Conservation (phyloP, 1,140 invertebrate genomes). For the Dreissena polymorpha region DNA sequence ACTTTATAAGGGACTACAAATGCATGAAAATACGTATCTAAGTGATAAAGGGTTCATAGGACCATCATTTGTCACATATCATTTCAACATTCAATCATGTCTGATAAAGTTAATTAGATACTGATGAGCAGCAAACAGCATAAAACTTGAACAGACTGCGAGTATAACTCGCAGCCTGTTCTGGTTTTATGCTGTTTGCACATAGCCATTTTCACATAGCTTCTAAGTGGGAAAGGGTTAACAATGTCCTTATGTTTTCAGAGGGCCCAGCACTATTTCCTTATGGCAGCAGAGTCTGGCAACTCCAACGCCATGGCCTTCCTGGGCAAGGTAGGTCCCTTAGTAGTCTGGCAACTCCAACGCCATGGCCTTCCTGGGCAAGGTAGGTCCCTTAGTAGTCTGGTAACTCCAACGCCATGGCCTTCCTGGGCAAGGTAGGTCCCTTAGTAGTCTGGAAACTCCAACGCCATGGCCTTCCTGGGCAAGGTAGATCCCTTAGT, state of each 20-base stretch:
- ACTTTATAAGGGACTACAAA: no score
- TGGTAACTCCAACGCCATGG: constrained; percentile 96
- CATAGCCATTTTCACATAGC: no score
- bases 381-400: constrained; percentile 86
- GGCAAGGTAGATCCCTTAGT: constrained; percentile 87
- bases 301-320: constrained; percentile 98
- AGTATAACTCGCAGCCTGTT: no score
- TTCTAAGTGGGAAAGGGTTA: no score
- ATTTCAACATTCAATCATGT: no score
- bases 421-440: constrained; percentile 96
- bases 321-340: constrained; percentile 91
- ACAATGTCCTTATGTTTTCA: constrained; percentile 60
- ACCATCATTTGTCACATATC: no score
- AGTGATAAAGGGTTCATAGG: no score
- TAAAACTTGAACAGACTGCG: no score
- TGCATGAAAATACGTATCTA: no score
- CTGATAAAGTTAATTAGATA: no score
- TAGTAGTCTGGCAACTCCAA: constrained; percentile 93
- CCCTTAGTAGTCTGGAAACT: constrained; percentile 89
- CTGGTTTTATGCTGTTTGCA: no score
- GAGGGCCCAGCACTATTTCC: constrained; percentile 95
- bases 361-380: constrained; percentile 98
- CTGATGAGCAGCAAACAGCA: no score
- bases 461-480: constrained; percentile 97
- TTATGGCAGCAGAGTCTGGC: constrained; percentile 95